These are phyloP conservation scores for Aldabrachelys gigantea DNA, from an alignment of 2,113 vertebrate species.

Conservation along the genomic window DNA sequence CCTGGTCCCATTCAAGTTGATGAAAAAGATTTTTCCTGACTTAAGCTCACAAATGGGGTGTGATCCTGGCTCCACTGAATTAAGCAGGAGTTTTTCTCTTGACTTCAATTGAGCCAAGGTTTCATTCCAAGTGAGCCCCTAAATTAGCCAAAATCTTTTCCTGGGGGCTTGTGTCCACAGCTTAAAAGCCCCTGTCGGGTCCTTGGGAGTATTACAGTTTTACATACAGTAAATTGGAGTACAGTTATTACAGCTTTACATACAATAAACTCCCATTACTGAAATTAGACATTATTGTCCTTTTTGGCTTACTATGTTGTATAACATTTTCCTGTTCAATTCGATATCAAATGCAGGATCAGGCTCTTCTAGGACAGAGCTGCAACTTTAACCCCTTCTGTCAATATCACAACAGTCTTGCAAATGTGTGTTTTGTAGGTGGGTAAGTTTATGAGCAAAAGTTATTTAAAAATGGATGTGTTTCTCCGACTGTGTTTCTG, in stretches of 20 bases:
- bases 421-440: not conserved
- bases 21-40: not conserved
- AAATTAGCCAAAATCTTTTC: not conserved
- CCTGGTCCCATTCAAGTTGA: not conserved
- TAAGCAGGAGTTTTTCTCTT: not conserved
- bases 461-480: not conserved
- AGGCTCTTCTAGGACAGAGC: not conserved
- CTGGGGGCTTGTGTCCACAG: not conserved
- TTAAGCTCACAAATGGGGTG: not conserved
- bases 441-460: not conserved
- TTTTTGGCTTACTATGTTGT: not conserved
- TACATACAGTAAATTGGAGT: not conserved
- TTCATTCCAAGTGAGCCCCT: fast-evolving
- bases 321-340: not conserved
- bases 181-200: not conserved
- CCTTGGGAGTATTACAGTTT: not conserved
- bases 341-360: not conserved
- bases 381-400: fast-evolving
- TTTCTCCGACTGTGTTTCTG: not conserved
- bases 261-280: not conserved
- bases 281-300: not conserved
- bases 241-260: not conserved
- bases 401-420: fast-evolving
- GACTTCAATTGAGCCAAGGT: fast-evolving
- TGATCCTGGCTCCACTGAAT: not conserved